phyloP scores from a whole-genome alignment of 2,888 invertebrate species.

The Thymelicus lineola region DNA sequence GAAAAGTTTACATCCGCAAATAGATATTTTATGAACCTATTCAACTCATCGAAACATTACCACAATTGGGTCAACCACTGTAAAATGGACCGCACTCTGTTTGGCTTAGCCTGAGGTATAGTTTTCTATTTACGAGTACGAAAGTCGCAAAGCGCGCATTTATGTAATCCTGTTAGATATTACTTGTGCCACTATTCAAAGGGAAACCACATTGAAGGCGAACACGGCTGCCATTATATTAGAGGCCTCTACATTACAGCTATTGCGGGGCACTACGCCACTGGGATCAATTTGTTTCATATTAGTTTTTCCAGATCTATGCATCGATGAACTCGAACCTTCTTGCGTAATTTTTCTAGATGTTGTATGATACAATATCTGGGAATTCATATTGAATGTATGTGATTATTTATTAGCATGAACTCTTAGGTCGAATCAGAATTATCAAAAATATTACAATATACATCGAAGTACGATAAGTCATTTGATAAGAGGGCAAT shows the following conservation, averaged over 20 bases:
- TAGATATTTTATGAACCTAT: not conserved
- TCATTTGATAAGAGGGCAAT: not conserved
- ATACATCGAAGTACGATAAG: not conserved
- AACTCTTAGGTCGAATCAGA: not conserved
- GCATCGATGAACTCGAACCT: slow-evolving; percentile 11
- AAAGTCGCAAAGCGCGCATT: slow-evolving; percentile 9
- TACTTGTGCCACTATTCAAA: slow-evolving; percentile 21
- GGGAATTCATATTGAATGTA: not conserved
- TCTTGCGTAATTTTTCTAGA: not conserved
- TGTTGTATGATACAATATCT: not conserved
- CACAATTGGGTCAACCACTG: not conserved
- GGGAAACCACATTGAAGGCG: slow-evolving; percentile 30
- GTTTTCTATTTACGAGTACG: slow-evolving; percentile 8
- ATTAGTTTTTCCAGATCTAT: slow-evolving; percentile 28
- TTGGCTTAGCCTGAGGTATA: slow-evolving; percentile 1
- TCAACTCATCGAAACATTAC: slow-evolving; percentile 4
- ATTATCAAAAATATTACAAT: not conserved
- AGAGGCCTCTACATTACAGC: not conserved
- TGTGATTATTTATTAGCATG: too few species aligned
- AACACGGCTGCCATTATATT: slow-evolving; percentile 23
- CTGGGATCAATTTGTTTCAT: slow-evolving; percentile 21
- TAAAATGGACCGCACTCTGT: slow-evolving; percentile 5
- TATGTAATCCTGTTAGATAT: slow-evolving; percentile 21
- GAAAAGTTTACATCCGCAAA: not conserved
- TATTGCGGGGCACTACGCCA: not conserved